A percentile compares a stretch with the other conserved stretches of the same genome.
Conservation (phyloP, 2,797 vertebrate species). For the Hybognathus amarus region DNA sequence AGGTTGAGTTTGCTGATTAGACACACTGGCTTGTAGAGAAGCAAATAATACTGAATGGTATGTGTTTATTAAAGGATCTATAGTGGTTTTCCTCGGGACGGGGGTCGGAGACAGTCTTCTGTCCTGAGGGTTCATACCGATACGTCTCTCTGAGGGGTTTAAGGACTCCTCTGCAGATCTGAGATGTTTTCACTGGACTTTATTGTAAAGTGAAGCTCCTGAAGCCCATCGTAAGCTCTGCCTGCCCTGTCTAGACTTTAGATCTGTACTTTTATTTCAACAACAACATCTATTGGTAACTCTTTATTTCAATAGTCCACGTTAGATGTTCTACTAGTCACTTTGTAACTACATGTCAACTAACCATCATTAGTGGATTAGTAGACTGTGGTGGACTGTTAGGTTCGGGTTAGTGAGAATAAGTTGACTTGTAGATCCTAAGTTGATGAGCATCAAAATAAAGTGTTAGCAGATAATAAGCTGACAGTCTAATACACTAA, state of each 20-base stretch:
- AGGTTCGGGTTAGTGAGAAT: too few relatives aligned
- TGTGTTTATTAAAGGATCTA: slow-evolving; percentile 22
- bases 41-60: background rate
- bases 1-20: background rate
- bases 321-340: too few relatives aligned
- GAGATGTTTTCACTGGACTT: slow-evolving; percentile 15
- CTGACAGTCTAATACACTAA: too few relatives aligned
- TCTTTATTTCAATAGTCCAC: too few relatives aligned
- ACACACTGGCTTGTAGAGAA: background rate
- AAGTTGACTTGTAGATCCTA: too few relatives aligned
- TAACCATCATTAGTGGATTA: too few relatives aligned
- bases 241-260: slow-evolving; percentile 6
- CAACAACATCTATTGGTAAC: background rate
- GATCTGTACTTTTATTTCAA: background rate
- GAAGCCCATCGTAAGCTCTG: background rate
- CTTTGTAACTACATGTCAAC: too few relatives aligned
- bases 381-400: too few relatives aligned
- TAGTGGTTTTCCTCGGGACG: slow-evolving; percentile 2
- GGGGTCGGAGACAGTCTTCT: slow-evolving; percentile 23
- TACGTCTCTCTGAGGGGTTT: slow-evolving; percentile 14
- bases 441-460: too few relatives aligned
- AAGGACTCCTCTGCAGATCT: background rate
- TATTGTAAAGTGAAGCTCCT: slow-evolving; percentile 24
- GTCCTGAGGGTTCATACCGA: slow-evolving; percentile 44
- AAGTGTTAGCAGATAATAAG: too few relatives aligned